Conservation (phyloP, 2,797 vertebrate genomes). For the Phylloscopus collybita region DNA sequence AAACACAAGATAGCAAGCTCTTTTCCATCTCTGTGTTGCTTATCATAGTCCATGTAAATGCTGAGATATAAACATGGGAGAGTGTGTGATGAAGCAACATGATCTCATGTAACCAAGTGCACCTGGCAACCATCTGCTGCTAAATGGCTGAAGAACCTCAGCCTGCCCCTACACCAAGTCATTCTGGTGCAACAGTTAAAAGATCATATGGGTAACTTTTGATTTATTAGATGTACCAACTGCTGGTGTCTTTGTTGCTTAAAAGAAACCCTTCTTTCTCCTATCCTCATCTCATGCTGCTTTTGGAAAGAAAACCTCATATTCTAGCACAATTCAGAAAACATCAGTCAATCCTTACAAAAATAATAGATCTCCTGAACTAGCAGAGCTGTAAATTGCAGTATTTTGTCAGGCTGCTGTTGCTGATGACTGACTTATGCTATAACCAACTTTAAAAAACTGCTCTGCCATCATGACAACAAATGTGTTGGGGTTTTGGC, state of each 20-base stretch:
- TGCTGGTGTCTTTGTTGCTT: neutral
- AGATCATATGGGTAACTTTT: neutral
- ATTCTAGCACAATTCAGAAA: conserved; percentile 5
- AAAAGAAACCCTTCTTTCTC: neutral
- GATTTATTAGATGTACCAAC: neutral
- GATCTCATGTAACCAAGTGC: neutral
- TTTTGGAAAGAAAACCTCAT: neutral
- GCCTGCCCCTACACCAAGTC: neutral
- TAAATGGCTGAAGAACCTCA: neutral
- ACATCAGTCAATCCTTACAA: neutral
- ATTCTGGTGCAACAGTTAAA: neutral
- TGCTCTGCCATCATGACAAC: neutral
- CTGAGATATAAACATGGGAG: neutral
- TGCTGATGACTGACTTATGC: conserved; percentile 20
- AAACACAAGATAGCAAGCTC: neutral
- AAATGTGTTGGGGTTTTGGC: neutral
- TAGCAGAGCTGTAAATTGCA: conserved; percentile 35
- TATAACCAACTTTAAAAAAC: conserved; percentile 14
- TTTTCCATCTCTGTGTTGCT: neutral
- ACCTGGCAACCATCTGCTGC: neutral
- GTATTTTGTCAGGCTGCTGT: conserved; percentile 33
- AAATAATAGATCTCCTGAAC: conserved; percentile 25
- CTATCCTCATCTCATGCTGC: neutral
- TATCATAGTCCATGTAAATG: neutral
- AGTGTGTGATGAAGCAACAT: neutral